Evolutionary conservation across 2,888 invertebrate genomes (phyloP), one percentile per base, ranked within the genome.

Genomic region (Drosophila fulvimacula): DNA sequence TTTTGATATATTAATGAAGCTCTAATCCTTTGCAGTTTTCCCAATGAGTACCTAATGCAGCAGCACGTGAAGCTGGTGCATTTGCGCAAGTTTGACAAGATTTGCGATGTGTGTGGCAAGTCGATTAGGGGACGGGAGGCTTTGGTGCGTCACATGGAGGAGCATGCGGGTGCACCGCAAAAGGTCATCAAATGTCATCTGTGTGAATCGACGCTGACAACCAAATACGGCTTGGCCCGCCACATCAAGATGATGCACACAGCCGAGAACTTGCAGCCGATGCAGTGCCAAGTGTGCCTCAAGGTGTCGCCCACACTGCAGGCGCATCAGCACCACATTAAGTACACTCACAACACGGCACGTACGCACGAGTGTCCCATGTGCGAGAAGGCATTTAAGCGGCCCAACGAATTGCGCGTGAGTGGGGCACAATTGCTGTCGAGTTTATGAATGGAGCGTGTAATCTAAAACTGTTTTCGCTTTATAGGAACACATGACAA

Each of bases 361-460:
- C 88, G 90, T 4, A 86, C 79, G 5, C 90, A 92, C 59, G 89
- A 89, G 38, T 92, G 92, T 53, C 87, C 88, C 2, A 90, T 92
- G 83, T 92, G 92, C 65, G 89, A 90, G 6, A 92, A 92, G 64
- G 90, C 90, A 4, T 92, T 92, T 48, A 92, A 92, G 53, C 82
- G 90, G 1, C 79, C 91, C 1, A 86, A 79, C 27, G 88, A 87
- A 24, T 71, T 91, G 39, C 88, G 79, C 55, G 91, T 91, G 69
- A 71, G 74, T 76, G 36, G 1, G 2, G 1, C 32, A 48, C 17
- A 48, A 9, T 13, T 30, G 9, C 11, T 10, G 7, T 19, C 6
- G 4, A 15, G 1, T 0, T 32, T 44, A 52, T 56, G 49, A 65
- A 24, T 55, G 44, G 39, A 15, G 10, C 46, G 7, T 32, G 32